Base-by-base conservation (phyloP, 2,797 vertebrate species). In the Semotilus atromaculatus region DNA sequence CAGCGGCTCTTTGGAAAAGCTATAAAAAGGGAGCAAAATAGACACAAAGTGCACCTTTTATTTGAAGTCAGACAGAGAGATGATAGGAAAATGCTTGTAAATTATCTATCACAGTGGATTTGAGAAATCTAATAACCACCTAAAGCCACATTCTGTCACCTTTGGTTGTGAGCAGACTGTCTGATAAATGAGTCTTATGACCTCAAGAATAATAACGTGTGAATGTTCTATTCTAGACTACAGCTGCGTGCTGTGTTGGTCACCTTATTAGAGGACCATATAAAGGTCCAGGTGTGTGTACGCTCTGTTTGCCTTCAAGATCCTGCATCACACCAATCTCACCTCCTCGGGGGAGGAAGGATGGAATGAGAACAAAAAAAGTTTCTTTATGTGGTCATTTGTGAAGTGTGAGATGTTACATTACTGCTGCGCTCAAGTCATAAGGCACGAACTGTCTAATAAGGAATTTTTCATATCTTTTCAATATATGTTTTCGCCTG, bases 251-350 rank as follows among this genome's bases (percentile, higher is more conserved):
- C 79, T 53, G 78, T 84, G 55, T 74, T 82, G 89, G 91, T 89
- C 91, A 93, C 90, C 92, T 92, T 93, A 94, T 94, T 93, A 93
- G 92, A 89, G 73, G 77, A 64, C 89, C 92, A 90, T 91, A 92
- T 92, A 94, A 93, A 94, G 90, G 91, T 92, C 91, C 89, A 81
- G 86, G 91, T 93, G 92, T 93, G 90, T 92, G 93, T 66, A 90
- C 34, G 83, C 84, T 91, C 90, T 94, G 93, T 93, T 93, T 93
- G 92, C 89, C 89, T 81, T 83, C 88, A 88, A 86, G 90, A 88
- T 90, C 86, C 89, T 88, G 90, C 88, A 92, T 93, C 87, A 89
- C 89, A 91, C 91, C 92, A 90, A 91, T 93, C 92, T 93, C 92
- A 86, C 88, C 89, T 94, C 92, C 92, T 90, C 85, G 87, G 83